phyloP scores from a whole-genome alignment of 2,113 vertebrate genomes.

The Recurvirostra avosetta region DNA sequence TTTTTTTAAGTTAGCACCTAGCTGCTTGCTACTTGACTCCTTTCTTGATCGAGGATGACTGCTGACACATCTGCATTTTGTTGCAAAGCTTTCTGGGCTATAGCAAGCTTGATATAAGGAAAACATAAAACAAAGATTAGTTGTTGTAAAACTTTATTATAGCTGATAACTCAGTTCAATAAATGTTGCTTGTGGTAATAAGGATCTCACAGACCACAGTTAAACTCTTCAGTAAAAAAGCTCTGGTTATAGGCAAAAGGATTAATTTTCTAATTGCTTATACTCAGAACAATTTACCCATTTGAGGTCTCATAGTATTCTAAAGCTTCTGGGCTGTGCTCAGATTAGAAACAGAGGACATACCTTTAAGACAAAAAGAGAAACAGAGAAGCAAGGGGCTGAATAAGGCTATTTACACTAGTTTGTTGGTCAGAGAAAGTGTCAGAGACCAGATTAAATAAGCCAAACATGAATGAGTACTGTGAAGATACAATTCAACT shows the following conservation, averaged over 20 bases:
- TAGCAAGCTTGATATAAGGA: neutral
- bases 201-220: neutral
- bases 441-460: neutral
- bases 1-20: neutral
- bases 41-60: neutral
- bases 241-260: neutral
- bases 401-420: neutral
- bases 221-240: neutral
- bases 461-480: neutral
- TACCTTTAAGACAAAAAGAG: neutral
- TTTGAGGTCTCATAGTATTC: neutral
- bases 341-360: neutral
- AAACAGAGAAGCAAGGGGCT: neutral
- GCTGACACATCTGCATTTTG: neutral
- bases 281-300: neutral
- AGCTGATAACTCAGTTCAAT: neutral
- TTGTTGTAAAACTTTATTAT: neutral
- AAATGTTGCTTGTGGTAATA: neutral
- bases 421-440: neutral
- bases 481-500: neutral
- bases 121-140: neutral
- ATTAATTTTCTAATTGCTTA: neutral
- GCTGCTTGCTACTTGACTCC: neutral
- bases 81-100: neutral
- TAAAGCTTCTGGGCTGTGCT: neutral